A percentile compares a stretch with the other conserved stretches of the same genome.
Conservation (phyloP, 2,797 vertebrate species). For the Aotus griseimembra region DNA sequence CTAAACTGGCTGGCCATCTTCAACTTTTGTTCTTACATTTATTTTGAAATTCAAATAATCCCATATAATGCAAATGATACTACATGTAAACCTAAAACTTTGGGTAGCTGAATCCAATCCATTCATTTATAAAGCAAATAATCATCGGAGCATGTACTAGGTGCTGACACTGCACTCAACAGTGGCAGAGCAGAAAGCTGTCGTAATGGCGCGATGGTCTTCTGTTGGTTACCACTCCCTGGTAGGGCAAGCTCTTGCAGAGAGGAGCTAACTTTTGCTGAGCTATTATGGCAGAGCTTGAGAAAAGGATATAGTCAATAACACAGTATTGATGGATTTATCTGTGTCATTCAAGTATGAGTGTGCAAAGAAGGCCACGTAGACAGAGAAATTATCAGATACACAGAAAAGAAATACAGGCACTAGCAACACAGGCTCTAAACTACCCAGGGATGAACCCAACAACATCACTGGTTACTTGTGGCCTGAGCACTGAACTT, state of each 20-base stretch:
- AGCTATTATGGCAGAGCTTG: rapidly evolving
- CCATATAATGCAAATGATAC: not conserved
- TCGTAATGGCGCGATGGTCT: rapidly evolving
- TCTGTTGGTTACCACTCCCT: rapidly evolving
- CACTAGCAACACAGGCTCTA: rapidly evolving
- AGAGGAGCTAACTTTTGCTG: not conserved
- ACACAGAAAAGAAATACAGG: rapidly evolving
- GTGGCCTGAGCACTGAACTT: not conserved
- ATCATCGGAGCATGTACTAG: rapidly evolving
- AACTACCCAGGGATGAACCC: not conserved
- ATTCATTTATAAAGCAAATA: not conserved
- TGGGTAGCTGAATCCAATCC: not conserved
- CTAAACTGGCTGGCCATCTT: not conserved
- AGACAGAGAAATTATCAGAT: too few relatives aligned
- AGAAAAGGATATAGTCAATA: not conserved
- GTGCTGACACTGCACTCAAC: not conserved
- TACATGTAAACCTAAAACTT: not conserved
- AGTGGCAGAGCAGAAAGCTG: too few relatives aligned
- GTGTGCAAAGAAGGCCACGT: rapidly evolving
- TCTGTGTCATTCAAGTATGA: rapidly evolving
- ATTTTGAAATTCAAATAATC: not conserved
- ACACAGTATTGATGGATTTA: rapidly evolving
- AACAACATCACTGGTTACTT: too few relatives aligned
- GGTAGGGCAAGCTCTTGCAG: not conserved
- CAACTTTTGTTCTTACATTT: not conserved